phyloP scores from a whole-genome alignment of 2,113 vertebrate species.

The Saguinus midas region DNA sequence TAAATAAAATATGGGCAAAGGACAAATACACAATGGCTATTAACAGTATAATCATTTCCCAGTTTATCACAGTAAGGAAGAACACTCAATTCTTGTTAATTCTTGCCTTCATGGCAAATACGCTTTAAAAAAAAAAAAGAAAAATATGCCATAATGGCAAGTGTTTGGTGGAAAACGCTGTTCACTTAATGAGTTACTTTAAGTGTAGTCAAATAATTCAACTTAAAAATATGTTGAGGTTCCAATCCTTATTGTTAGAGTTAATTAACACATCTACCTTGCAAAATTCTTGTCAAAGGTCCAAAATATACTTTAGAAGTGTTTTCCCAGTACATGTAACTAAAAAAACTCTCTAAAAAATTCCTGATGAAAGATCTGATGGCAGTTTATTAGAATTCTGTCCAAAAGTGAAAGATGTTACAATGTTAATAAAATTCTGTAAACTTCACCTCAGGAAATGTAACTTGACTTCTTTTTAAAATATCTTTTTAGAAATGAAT shows the following conservation, averaged over 20 bases:
- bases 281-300: conserved; percentile 21
- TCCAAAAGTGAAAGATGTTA: not conserved
- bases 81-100: conserved; percentile 34
- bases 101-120: conserved; percentile 17
- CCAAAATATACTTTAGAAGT: conserved; percentile 19
- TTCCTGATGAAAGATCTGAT: conserved; percentile 14
- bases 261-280: not conserved
- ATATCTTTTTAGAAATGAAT: conserved; percentile 37
- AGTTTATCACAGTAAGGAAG: not conserved
- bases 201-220: conserved; percentile 39
- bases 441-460: conserved; percentile 23
- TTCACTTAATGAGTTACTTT: conserved; percentile 9
- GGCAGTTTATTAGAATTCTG: conserved; percentile 20
- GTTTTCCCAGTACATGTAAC: not conserved
- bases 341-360: not conserved
- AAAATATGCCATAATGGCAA: not conserved
- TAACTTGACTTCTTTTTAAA: conserved; percentile 21
- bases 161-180: not conserved
- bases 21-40: not conserved
- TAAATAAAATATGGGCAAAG: conserved; percentile 50
- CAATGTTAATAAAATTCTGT: conserved; percentile 17
- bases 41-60: not conserved
- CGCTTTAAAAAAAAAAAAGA: not conserved
- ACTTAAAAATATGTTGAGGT: not conserved
- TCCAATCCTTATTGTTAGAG: not conserved